Percentiles rank a stretch among this genome's conserved stretches.
phyloP scores from a whole-genome alignment of 2,888 invertebrate genomes.

The Eupithecia abbreviata region DNA sequence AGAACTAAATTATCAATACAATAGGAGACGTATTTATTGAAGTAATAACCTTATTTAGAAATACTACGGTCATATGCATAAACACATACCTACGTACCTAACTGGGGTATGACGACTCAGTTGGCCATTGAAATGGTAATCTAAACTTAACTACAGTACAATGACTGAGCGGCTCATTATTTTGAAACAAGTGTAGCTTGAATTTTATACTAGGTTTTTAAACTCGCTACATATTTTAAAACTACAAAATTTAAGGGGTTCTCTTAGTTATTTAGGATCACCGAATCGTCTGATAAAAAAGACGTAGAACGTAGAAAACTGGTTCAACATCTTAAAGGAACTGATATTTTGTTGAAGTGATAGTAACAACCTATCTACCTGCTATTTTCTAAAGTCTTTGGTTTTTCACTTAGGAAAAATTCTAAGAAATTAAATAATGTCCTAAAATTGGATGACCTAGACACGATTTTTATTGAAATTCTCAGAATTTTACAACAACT shows the following conservation, averaged over 20 bases:
- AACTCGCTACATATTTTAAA: neutral
- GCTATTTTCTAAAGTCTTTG: too few relatives aligned
- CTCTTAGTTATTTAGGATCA: neutral
- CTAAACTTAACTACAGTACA: constrained; percentile 12
- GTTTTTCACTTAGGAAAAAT: too few relatives aligned
- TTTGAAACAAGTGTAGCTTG: constrained; percentile 12
- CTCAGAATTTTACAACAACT: too few relatives aligned
- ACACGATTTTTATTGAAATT: too few relatives aligned
- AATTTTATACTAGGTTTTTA: neutral
- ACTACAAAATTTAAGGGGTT: neutral
- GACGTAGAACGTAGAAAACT: too few relatives aligned
- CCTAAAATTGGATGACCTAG: too few relatives aligned
- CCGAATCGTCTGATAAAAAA: neutral
- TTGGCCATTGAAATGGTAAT: constrained; percentile 8
- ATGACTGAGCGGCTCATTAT: neutral
- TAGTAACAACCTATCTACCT: too few relatives aligned
- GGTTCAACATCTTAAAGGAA: too few relatives aligned
- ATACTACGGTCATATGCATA: constrained; percentile 5
- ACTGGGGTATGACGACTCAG: neutral
- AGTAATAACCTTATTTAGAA: constrained; percentile 3
- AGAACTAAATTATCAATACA: neutral
- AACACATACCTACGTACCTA: neutral
- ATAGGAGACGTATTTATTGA: neutral
- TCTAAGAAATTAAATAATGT: too few relatives aligned
- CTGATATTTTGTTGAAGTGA: too few relatives aligned